Percentiles rank a stretch among this genome's conserved stretches.
Evolutionary conservation across 2,888 invertebrate species (phyloP).

Genomic region (Tetragnatha montana): DNA sequence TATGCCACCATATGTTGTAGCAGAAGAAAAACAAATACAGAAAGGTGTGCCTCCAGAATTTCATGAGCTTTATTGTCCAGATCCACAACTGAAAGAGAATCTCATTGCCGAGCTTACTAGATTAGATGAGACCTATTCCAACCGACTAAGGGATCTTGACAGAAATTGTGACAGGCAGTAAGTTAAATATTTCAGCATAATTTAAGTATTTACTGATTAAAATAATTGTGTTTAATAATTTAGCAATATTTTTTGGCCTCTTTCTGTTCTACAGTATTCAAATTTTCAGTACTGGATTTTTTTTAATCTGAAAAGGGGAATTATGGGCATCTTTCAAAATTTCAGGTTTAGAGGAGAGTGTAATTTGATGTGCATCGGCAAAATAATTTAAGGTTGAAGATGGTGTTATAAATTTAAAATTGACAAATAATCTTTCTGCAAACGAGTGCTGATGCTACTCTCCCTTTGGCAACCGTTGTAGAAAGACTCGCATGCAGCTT

Average conservation of each 20-base stretch:
- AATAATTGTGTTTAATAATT: neutral
- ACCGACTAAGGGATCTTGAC: constrained; percentile 66
- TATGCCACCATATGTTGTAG: constrained; percentile 48
- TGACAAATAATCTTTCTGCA: too few relatives aligned
- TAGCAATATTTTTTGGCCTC: neutral
- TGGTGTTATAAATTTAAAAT: too few relatives aligned
- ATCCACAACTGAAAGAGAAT: constrained; percentile 69
- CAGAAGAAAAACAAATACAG: constrained; percentile 61
- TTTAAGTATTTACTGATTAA: neutral
- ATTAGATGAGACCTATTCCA: constrained; percentile 68
- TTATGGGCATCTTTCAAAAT: too few relatives aligned
- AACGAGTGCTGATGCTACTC: too few relatives aligned
- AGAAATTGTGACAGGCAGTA: constrained; percentile 68
- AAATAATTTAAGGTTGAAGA: too few relatives aligned
- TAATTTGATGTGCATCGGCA: too few relatives aligned
- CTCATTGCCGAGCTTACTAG: constrained; percentile 67
- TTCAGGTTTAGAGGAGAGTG: too few relatives aligned
- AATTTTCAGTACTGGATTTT: neutral
- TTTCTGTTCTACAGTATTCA: neutral
- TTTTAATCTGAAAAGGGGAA: too few relatives aligned
- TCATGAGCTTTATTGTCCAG: constrained; percentile 70
- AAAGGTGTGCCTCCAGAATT: constrained; percentile 70
- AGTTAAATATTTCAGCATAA: constrained; percentile 8
- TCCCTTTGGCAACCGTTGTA: too few relatives aligned
- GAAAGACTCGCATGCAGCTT: too few relatives aligned